Evolutionary conservation across 2,888 invertebrate genomes (phyloP).

Genomic region (Eucera pruinosa): DNA sequence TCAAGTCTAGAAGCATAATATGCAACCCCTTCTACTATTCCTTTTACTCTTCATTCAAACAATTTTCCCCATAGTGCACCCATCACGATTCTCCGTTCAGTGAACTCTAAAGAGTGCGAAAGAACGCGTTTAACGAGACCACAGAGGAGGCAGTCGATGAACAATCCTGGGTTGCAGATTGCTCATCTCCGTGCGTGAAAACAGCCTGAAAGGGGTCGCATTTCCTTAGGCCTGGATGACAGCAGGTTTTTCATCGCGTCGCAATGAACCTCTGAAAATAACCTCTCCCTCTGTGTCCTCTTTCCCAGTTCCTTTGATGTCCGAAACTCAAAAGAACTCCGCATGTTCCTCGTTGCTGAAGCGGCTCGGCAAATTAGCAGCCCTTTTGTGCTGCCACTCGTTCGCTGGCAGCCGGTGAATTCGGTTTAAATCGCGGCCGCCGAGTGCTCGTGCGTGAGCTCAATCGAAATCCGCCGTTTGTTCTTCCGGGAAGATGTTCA

Average conservation of each 20-base stretch:
- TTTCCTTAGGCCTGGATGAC: constrained; percentile 4
- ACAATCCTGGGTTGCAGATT: constrained; percentile 21
- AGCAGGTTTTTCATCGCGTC: constrained; percentile 53
- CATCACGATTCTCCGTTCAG: not conserved
- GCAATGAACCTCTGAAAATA: constrained; percentile 51
- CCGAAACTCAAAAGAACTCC: constrained; percentile 41
- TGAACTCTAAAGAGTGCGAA: not conserved
- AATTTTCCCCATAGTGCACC: not conserved
- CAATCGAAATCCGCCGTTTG: constrained; percentile 56
- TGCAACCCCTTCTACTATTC: too few relatives aligned
- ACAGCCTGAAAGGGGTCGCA: constrained; percentile 15
- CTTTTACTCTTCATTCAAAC: not conserved
- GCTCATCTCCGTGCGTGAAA: constrained; percentile 31
- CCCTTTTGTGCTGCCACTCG: constrained; percentile 71
- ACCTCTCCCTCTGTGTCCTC: constrained; percentile 6
- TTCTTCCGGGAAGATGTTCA: constrained; percentile 59
- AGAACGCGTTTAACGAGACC: not conserved
- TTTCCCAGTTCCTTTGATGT: constrained; percentile 51
- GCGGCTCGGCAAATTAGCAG: constrained; percentile 69
- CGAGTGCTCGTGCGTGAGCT: constrained; percentile 15
- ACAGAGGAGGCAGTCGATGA: not conserved
- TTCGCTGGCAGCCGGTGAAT: constrained; percentile 66
- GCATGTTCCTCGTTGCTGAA: constrained; percentile 40
- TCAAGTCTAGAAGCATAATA: too few relatives aligned
- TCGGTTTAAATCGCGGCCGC: constrained; percentile 54